Base-by-base conservation (phyloP, 2,888 invertebrate genomes). In the Drosophila tripunctata region DNA sequence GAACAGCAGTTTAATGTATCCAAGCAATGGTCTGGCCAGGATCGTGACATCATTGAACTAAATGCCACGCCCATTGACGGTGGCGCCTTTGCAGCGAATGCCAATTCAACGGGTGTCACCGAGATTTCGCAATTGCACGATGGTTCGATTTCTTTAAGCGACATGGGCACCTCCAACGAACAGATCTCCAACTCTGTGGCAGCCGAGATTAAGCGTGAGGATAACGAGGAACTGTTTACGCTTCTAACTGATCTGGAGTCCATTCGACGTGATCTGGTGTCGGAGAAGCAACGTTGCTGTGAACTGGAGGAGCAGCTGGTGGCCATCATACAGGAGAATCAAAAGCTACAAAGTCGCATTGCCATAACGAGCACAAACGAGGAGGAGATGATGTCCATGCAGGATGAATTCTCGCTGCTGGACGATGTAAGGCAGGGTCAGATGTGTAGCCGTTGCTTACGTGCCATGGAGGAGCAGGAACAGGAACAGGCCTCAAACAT, bases 371-470 rank as follows among this genome's bases (percentile, higher is more conserved):
- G 88, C 80, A 93, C 93, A 88, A 95, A 95, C 50, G 95, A 95
- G 76, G 95, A 95, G 76, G 95, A 96, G 87, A 94, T 96, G 90
- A 96, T 95, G 90, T 91, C 90, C 45, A 89, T 90, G 80, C 96
- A 96, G 78, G 96, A 96, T 86, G 96, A 96, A 90, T 94, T 96
- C 84, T 94, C 94, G 54, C 95, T 96, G 73, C 93, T 96, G 78
- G 96, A 96, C 89, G 96, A 96, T 95, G 96, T 96, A 77, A 94
- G 96, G 96, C 95, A 96, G 93, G 96, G 96, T 8, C 95, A 96
- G 88, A 93, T 96, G 86, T 96, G 96, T 91, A 94, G 95, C 81
- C 94, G 96, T 84, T 96, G 96, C 90, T 92, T 96, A 51, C 93
- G 96, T 64, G 94, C 94, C 43, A 93, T 94, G 54, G 93, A 94